Conservation (phyloP, 2,797 vertebrate species). For the Malacoraja senta region DNA sequence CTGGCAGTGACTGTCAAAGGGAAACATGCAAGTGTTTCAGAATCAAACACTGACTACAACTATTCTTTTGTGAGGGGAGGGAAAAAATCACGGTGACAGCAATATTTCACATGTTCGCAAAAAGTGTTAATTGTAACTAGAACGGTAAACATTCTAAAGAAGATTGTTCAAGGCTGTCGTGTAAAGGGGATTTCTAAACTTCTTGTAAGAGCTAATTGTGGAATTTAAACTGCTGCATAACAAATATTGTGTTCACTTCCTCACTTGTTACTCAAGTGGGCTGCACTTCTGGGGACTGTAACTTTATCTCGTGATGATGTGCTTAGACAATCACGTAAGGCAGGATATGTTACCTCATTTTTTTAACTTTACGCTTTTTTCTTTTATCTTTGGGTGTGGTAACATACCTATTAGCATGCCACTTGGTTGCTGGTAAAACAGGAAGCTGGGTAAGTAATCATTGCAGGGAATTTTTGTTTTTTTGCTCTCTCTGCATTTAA, state of each 20-base stretch:
- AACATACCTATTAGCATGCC: slow-evolving; percentile 57
- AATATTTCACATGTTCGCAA: neutral
- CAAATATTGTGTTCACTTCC: slow-evolving; percentile 2
- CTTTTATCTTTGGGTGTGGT: slow-evolving; percentile 50
- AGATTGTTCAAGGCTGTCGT: too few species aligned
- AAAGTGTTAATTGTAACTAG: neutral
- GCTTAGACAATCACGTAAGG: neutral
- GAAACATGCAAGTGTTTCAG: neutral
- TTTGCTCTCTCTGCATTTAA: slow-evolving; percentile 35
- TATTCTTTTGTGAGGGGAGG: neutral
- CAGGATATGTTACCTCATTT: slow-evolving; percentile 14
- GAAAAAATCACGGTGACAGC: neutral
- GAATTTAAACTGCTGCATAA: too few species aligned
- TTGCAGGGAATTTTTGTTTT: slow-evolving; percentile 48
- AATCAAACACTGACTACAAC: neutral
- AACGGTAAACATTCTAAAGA: neutral
- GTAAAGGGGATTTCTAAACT: slow-evolving; percentile 1
- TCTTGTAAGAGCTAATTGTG: neutral
- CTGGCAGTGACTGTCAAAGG: neutral
- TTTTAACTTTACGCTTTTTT: slow-evolving; percentile 34
- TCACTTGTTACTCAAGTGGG: neutral
- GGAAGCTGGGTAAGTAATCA: slow-evolving; percentile 65
- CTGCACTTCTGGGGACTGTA: neutral
- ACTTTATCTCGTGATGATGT: neutral
- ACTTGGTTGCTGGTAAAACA: slow-evolving; percentile 65